Base-by-base conservation (phyloP, 2,888 invertebrate genomes). In the Ornithoptera alexandrae region DNA sequence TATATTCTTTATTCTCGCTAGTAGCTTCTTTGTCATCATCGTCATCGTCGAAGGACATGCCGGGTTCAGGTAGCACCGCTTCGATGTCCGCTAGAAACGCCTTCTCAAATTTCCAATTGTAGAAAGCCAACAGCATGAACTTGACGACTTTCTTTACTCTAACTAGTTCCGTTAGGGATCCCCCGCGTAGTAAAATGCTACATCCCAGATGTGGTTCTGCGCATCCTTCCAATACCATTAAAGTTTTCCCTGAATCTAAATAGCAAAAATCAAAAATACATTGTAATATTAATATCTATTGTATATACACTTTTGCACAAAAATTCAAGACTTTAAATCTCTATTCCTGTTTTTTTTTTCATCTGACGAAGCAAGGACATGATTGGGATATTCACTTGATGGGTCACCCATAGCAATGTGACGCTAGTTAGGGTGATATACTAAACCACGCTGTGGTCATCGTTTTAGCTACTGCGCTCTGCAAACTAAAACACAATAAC, bases 221-320 rank as follows among this genome's bases (percentile, higher is more conserved):
- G 75, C 98, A 96, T 8, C 98, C 98, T 86, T 98, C 98, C 76
- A 99, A 96, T 76, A 97, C 96, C 97, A 99, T 97, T 46, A 99
- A 88, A 0, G 97, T 97, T 92, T 99, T 99, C 36, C 91, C 89
- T 0, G 93, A 90, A 77, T 94, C 95, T 95, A 84, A 61, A 50
- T 7, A 39, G 10, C 10, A 10, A 39, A 39, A 39, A 39, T 39
- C 39, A 39, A 30, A 30, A 30, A 3, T 30, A 30, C 30, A 30
- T 30, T 30, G 4, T 30, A 30, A n/a, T 53, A 53, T 53, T 53
- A 53, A 17, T 15, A 15, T 15, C 4, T 53, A n/a, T n/a, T 53
- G 15, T 50, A 50, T 50, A 50, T 50, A 50, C 50, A 53, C 15
- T 53, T 53, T 53, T 53, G 6, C 15, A 39, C 36, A 36, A 36